phyloP scores from a whole-genome alignment of 1,140 invertebrate species.

The Drosophila sp. region DNA sequence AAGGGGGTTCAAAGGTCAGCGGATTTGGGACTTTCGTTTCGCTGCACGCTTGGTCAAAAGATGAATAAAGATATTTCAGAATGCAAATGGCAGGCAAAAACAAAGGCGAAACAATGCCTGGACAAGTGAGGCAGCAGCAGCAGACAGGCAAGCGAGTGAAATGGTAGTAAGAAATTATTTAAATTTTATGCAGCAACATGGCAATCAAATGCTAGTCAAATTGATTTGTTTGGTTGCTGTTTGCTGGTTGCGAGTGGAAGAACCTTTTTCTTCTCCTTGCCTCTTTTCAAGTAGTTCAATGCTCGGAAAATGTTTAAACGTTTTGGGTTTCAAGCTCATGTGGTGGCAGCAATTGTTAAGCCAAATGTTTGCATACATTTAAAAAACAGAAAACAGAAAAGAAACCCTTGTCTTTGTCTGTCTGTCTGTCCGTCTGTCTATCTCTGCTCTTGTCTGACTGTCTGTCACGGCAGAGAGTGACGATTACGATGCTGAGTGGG shows the following conservation, averaged over 20 bases:
- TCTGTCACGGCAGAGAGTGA: conserved; percentile 24
- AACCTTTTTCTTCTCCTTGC: not conserved
- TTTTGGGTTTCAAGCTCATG: conserved; percentile 19
- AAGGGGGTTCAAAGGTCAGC: conserved; percentile 55
- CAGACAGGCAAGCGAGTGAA: conserved; percentile 41
- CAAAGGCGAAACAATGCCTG: conserved; percentile 57
- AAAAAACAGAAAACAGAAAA: conserved; percentile 14
- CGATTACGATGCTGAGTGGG: not conserved
- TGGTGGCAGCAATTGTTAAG: conserved; percentile 43
- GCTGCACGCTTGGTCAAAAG: conserved; percentile 39
- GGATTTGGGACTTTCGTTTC: conserved; percentile 42
- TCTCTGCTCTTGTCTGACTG: conserved; percentile 14
- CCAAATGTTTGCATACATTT: conserved; percentile 70
- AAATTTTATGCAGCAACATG: conserved; percentile 65
- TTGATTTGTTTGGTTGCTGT: conserved; percentile 60
- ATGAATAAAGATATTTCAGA: conserved; percentile 62
- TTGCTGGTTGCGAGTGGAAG: not conserved
- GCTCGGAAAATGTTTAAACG: conserved; percentile 28
- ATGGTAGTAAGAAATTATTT: conserved; percentile 55
- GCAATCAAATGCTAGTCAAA: conserved; percentile 56
- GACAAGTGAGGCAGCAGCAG: conserved; percentile 42
- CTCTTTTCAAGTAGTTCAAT: conserved; percentile 47
- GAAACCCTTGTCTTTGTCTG: conserved; percentile 14
- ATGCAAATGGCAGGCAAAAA: conserved; percentile 61
- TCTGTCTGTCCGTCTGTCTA: not conserved